Conservation (phyloP, 2,113 vertebrate genomes). For the Halichoeres trimaculatus region DNA sequence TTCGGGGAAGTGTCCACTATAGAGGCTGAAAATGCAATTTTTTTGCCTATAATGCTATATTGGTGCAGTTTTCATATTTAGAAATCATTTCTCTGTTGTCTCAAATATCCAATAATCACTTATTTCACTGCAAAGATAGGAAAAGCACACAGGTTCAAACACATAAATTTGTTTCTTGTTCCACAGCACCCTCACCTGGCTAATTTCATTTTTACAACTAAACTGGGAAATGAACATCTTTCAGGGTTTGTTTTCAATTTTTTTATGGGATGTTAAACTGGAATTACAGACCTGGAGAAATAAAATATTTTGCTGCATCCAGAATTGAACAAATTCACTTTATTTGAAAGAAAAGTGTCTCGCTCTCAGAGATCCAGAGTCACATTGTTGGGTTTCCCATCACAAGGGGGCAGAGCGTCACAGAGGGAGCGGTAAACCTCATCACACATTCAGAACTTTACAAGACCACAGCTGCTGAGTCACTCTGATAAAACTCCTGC, state of each 20-base stretch:
- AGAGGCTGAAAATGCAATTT: too few species aligned
- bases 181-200: constrained; percentile 36
- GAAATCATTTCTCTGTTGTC: not conserved
- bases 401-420: constrained; percentile 72
- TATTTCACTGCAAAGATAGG: not conserved
- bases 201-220: constrained; percentile 10
- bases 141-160: not conserved
- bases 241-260: not conserved
- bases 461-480: not conserved
- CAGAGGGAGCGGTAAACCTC: not conserved
- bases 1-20: too few species aligned
- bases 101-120: not conserved
- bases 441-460: constrained; percentile 9
- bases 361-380: not conserved
- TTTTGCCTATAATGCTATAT: too few species aligned
- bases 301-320: not conserved
- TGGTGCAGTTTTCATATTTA: not conserved
- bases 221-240: not conserved
- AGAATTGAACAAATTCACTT: not conserved
- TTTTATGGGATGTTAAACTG: not conserved
- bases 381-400: not conserved
- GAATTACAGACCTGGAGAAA: not conserved
- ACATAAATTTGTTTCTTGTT: constrained; percentile 11
- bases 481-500: not conserved
- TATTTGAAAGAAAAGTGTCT: not conserved